Percentiles rank a stretch among this genome's conserved stretches.
These are phyloP conservation scores for Piscicola geometra DNA, from an alignment of 2,888 invertebrate species.

Conservation along the genomic window DNA sequence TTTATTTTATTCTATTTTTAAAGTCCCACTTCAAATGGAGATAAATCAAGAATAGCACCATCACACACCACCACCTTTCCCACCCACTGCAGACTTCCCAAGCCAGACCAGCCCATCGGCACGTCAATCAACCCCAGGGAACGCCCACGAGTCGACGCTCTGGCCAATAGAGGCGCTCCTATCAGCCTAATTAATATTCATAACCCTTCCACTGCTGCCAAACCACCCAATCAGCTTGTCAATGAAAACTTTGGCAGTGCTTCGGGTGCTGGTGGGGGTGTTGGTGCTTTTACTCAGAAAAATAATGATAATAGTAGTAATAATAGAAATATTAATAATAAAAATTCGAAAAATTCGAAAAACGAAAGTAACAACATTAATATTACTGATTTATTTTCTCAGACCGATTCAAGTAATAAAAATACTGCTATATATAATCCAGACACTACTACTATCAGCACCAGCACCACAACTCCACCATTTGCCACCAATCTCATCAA, in stretches of 20 bases:
- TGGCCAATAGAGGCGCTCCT: not conserved
- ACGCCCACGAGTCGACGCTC: conserved; percentile 17
- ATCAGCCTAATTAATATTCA: conserved; percentile 11
- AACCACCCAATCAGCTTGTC: not conserved
- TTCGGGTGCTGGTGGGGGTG: not conserved
- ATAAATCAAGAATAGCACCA: not conserved
- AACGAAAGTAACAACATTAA: no score
- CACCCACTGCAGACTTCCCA: not conserved
- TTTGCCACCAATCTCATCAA: not conserved
- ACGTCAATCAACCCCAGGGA: conserved; percentile 30
- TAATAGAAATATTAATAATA: no score
- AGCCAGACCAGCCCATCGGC: not conserved
- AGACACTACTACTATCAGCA: not conserved
- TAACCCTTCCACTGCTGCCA: not conserved
- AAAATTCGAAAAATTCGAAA: no score
- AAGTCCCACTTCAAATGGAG: not conserved
- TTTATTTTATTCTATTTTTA: not conserved
- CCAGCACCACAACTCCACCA: not conserved
- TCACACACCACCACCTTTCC: not conserved
- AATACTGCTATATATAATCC: no score
- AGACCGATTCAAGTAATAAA: no score
- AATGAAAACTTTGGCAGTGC: not conserved
- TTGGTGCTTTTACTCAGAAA: not conserved
- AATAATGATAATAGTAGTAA: no score
- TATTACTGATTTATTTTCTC: no score